A percentile compares a stretch with the other conserved stretches of the same genome.
Evolutionary conservation across 2,888 invertebrate genomes (phyloP).

Genomic region (Thysanoteuthis rhombus): DNA sequence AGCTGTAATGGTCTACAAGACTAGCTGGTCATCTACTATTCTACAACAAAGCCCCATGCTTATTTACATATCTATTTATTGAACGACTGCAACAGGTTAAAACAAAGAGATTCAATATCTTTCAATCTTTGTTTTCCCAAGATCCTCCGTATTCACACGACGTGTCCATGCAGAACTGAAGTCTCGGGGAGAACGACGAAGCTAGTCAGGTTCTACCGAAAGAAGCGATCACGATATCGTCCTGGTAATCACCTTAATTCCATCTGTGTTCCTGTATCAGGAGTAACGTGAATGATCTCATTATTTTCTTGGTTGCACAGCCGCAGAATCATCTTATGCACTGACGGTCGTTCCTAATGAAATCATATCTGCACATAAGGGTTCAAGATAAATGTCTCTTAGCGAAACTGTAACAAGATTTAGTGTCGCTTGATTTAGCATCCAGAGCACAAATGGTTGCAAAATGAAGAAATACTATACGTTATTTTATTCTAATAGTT

Average conservation of each 20-base stretch:
- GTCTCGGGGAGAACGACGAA: neutral
- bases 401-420: neutral
- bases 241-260: neutral
- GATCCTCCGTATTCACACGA: neutral
- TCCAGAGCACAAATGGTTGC: neutral
- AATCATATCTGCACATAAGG: neutral
- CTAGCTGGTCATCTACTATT: too few species aligned
- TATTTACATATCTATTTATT: too few species aligned
- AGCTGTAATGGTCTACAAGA: too few species aligned
- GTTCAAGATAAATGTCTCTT: neutral
- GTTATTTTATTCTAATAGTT: neutral
- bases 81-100: neutral
- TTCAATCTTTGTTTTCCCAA: neutral
- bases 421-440: neutral
- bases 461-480: neutral
- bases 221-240: neutral
- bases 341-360: neutral
- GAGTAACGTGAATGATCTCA: neutral
- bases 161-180: neutral
- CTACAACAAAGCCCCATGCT: too few species aligned
- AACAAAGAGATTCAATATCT: neutral
- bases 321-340: neutral
- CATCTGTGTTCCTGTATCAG: neutral
- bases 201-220: neutral
- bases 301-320: neutral